phyloP scores from a whole-genome alignment of 2,797 vertebrate species.

The Knipowitschia caucasica region DNA sequence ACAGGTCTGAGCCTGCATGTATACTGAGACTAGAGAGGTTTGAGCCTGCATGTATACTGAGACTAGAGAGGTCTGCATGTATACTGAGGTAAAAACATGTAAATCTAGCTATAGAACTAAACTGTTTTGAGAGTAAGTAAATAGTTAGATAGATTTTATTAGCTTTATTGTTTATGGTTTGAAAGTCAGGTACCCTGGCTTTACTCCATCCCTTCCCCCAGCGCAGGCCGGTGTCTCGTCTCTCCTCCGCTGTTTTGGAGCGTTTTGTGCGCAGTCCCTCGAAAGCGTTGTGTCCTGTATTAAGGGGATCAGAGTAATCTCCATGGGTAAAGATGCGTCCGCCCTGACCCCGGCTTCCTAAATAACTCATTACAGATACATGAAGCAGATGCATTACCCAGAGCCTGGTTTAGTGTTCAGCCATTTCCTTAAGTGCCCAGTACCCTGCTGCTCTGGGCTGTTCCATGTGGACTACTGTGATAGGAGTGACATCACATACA shows the following conservation, averaged over 20 bases:
- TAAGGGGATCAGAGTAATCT: constrained; percentile 28
- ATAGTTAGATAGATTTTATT: background rate
- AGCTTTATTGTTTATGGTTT: background rate
- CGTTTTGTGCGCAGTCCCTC: constrained; percentile 10
- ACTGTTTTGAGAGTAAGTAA: no score
- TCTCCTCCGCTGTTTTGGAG: background rate
- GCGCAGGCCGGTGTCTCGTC: background rate
- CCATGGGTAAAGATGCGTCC: constrained; percentile 41
- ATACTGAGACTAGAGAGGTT: no score
- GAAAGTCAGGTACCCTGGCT: background rate
- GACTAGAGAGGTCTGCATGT: no score
- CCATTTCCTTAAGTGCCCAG: constrained; percentile 76
- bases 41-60: no score
- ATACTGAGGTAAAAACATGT: no score
- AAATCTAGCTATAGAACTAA: no score
- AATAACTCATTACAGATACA: constrained; percentile 73
- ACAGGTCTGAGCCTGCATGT: no score
- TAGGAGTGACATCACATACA: background rate
- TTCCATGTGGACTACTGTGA: background rate
- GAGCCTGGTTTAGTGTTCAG: constrained; percentile 76
- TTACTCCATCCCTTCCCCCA: background rate
- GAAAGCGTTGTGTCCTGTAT: constrained; percentile 14
- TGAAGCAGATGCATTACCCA: constrained; percentile 64
- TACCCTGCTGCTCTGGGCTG: constrained; percentile 32
- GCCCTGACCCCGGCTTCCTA: constrained; percentile 47